Evolutionary conservation across 2,888 invertebrate genomes (phyloP), one percentile per base, ranked within the genome.

Genomic region (Spodoptera littoralis): DNA sequence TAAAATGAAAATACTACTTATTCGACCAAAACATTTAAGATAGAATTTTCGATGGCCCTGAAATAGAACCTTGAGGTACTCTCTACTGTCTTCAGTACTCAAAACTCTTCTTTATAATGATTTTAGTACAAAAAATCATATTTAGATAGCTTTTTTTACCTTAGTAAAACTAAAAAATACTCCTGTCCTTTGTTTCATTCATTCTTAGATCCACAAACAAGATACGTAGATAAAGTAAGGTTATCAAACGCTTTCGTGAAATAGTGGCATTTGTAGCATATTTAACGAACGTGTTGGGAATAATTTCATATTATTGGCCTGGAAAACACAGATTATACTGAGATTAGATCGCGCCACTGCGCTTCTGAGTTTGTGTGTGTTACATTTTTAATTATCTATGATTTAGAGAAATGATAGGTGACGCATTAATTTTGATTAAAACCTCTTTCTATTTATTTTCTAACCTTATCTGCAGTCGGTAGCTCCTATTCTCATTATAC

Each of bases 261-360:
- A 60, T 63, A 75, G 45, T 63, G 67, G 58, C 62, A 54, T 58
- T 50, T 53, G 59, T 57, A 56, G 56, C 27, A 69, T 65, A 69
- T 62, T 65, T 56, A 72, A 52, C 4, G 43, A 22, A 44, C 62
- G 73, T 60, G 69, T 6, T 11, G 9, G 18, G 76, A 74, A 74
- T 74, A 65, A 56, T 46, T 60, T 42, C 22, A 42, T 22, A 46
- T 56, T 60, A 53, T 48, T 59, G 41, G 41, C 50, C 42, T 51
- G 60, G 55, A 61, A 70, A 76, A 51, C 58, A 71, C 64, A 62
- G 60, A 65, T 65, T 62, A 22, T 43, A 50, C 53, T 30, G 2
- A 74, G 54, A 66, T 74, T 52, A 48, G 5, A 55, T 68, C 47
- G 43, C 57, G 42, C 47, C 47, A 62, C 69, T 42, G 4, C 36